Evolutionary conservation across 2,797 vertebrate species (phyloP).

Genomic region (Pipistrellus pygmaeus): DNA sequence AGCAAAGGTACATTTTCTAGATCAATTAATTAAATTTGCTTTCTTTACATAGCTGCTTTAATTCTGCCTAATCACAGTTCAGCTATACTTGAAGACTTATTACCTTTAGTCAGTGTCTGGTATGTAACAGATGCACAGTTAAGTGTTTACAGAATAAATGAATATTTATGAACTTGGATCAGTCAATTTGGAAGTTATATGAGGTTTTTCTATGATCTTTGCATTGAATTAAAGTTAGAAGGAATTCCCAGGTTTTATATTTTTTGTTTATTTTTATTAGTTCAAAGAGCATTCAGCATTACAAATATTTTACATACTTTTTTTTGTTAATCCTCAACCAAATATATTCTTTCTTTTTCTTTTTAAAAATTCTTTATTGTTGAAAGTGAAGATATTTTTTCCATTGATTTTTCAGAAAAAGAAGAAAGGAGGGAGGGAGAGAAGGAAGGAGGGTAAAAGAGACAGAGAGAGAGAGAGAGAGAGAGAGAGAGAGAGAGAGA

Average conservation of each 20-base stretch:
- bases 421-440: not conserved
- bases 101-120: not conserved
- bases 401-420: not conserved
- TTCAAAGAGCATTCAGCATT: not conserved
- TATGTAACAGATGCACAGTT: not conserved
- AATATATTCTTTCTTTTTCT: not conserved
- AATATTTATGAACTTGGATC: not conserved
- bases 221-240: constrained; percentile 22
- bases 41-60: not conserved
- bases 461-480: no score
- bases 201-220: not conserved
- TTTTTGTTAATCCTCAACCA: not conserved
- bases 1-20: not conserved
- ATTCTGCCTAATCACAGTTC: not conserved
- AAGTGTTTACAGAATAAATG: not conserved
- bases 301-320: not conserved
- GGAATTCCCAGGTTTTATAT: not conserved
- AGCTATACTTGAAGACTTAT: not conserved
- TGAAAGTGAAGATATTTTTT: no score
- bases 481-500: no score
- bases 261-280: not conserved
- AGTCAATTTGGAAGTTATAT: not conserved
- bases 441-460: no score
- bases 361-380: not conserved
- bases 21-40: not conserved